phyloP scores from a whole-genome alignment of 2,797 vertebrate species.

The Leuciscus waleckii region DNA sequence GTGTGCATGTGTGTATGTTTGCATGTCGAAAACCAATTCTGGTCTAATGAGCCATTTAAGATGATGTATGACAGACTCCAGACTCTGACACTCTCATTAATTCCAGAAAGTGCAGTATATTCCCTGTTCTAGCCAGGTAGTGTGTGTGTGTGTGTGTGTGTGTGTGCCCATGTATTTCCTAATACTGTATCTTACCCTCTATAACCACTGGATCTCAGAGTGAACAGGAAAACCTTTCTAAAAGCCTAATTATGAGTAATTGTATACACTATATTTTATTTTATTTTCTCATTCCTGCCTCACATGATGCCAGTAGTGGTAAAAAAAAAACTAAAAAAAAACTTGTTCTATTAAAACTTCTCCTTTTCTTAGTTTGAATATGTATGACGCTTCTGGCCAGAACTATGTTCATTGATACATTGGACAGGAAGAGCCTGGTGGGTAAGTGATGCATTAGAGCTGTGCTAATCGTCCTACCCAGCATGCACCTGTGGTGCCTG shows the following conservation, averaged over 20 bases:
- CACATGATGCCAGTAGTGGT: background rate
- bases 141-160: background rate
- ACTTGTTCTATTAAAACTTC: background rate
- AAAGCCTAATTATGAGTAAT: background rate
- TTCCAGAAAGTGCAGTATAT: constrained; percentile 28
- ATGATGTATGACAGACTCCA: constrained; percentile 54
- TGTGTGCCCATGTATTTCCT: background rate
- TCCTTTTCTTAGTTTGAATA: background rate
- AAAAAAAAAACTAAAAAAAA: too few relatives aligned
- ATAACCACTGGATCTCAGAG: background rate
- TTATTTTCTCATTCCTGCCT: background rate
- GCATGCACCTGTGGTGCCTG: constrained; percentile 44
- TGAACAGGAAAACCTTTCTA: background rate
- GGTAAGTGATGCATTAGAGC: constrained; percentile 48
- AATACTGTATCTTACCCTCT: background rate
- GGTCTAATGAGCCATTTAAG: constrained; percentile 59
- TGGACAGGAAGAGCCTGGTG: constrained; percentile 35
- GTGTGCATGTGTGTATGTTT: constrained; percentile 47
- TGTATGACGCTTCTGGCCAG: background rate
- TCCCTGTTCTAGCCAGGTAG: background rate
- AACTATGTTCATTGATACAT: constrained; percentile 44
- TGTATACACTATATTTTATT: background rate
- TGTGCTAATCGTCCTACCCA: constrained; percentile 50
- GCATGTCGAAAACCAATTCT: constrained; percentile 54
- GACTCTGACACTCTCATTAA: constrained; percentile 48